Conservation (phyloP, 1,140 invertebrate species). For the Stegodyphus dumicola region DNA sequence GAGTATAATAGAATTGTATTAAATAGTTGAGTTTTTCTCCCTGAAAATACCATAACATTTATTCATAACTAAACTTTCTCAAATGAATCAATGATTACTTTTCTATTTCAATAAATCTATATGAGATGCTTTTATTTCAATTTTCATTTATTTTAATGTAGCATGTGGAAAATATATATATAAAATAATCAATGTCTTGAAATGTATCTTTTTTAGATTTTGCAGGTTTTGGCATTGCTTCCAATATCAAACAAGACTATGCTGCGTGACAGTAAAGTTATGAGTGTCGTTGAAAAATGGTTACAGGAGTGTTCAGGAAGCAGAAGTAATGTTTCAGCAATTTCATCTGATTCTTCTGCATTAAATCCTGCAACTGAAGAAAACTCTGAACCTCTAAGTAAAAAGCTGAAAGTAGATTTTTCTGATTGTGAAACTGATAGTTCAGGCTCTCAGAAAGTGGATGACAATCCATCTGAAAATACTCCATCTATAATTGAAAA, state of each 20-base stretch:
- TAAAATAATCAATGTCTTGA: no score
- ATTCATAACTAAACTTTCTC: no score
- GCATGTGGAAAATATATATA: no score
- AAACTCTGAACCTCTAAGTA: conserved; percentile 11
- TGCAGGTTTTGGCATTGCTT: conserved; percentile 73
- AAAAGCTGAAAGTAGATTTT: conserved; percentile 51
- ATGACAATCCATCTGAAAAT: conserved; percentile 24
- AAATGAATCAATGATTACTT: no score
- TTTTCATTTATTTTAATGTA: no score
- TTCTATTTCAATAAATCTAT: no score
- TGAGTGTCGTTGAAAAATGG: conserved; percentile 83
- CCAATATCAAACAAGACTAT: conserved; percentile 94
- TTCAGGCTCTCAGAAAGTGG: conserved; percentile 14
- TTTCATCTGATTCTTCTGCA: not conserved
- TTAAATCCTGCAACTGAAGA: not conserved
- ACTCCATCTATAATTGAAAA: not conserved
- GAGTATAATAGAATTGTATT: no score
- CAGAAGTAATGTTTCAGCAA: conserved; percentile 3
- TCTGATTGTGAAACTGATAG: conserved; percentile 54
- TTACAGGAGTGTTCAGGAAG: conserved; percentile 64
- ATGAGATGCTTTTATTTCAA: no score
- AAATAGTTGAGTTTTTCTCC: no score
- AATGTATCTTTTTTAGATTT: conserved; percentile 29
- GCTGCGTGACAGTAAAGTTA: conserved; percentile 89
- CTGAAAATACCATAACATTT: no score